Conservation (phyloP, 2,797 vertebrate species). For the Hyperoplus immaculatus region DNA sequence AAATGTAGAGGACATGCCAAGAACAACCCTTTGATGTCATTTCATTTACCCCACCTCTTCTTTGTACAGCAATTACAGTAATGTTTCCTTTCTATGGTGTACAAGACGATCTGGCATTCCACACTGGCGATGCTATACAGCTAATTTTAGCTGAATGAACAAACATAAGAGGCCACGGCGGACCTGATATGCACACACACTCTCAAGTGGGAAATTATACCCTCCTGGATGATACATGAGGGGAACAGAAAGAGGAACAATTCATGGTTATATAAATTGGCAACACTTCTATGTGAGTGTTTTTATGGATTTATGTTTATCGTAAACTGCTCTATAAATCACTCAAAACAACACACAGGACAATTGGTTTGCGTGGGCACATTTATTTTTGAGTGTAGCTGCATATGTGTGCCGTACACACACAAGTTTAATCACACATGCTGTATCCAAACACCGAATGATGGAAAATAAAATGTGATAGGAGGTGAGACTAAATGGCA, state of each 20-base stretch:
- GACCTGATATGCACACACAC: constrained; percentile 16
- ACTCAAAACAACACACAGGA: not conserved
- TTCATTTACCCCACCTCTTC: not conserved
- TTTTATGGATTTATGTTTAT: constrained; percentile 31
- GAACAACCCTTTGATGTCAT: not conserved
- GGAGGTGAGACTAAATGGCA: constrained; percentile 13
- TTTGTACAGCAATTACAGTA: not conserved
- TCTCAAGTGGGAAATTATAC: constrained; percentile 25
- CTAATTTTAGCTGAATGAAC: constrained; percentile 46
- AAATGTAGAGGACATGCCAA: not conserved
- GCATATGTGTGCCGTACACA: not conserved
- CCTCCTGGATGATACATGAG: constrained; percentile 13
- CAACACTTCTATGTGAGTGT: not conserved
- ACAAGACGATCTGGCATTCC: constrained; percentile 2
- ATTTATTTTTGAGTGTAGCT: not conserved
- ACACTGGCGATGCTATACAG: not conserved
- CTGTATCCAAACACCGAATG: constrained; percentile 4
- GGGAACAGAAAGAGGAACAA: constrained; percentile 44
- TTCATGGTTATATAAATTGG: constrained; percentile 19
- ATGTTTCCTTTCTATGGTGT: not conserved
- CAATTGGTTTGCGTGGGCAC: constrained; percentile 7
- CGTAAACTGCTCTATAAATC: constrained; percentile 17
- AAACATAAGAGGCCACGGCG: constrained; percentile 27
- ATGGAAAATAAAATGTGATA: constrained; percentile 23
- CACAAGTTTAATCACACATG: too few relatives aligned